A percentile compares a stretch with the other conserved stretches of the same genome.
Conservation (phyloP, 2,113 vertebrate genomes). For the Halcyon senegalensis region DNA sequence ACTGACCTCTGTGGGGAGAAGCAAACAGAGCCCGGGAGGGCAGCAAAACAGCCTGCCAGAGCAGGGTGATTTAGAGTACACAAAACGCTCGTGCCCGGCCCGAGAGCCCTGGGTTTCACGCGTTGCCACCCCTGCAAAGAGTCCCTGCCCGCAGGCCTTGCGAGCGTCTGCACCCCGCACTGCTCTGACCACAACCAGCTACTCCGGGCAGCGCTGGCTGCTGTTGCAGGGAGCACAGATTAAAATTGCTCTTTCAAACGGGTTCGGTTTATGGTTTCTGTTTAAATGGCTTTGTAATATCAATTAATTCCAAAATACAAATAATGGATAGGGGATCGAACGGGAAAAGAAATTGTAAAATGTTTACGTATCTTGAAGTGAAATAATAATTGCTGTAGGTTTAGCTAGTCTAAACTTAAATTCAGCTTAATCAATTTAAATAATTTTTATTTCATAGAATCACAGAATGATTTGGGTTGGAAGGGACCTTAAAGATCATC, state of each 20-base stretch:
- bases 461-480: not conserved
- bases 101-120: not conserved
- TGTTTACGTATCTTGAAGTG: not conserved
- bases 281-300: not conserved
- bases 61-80: not conserved
- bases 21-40: not conserved
- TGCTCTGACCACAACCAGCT: rapidly evolving
- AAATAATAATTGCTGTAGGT: not conserved
- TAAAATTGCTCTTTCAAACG: not conserved
- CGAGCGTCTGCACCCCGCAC: not conserved
- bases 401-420: not conserved
- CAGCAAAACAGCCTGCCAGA: not conserved
- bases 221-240: not conserved
- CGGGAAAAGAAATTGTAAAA: not conserved
- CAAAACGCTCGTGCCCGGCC: not conserved
- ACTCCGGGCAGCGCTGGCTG: not conserved
- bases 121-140: rapidly evolving
- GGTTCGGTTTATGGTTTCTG: not conserved
- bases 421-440: not conserved
- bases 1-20: not conserved
- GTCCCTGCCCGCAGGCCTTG: not conserved
- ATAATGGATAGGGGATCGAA: not conserved
- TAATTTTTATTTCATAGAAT: not conserved
- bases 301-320: not conserved
- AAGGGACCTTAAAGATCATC: not conserved